Evolutionary conservation across 2,888 invertebrate genomes (phyloP).

Genomic region (Eupithecia exiguata): DNA sequence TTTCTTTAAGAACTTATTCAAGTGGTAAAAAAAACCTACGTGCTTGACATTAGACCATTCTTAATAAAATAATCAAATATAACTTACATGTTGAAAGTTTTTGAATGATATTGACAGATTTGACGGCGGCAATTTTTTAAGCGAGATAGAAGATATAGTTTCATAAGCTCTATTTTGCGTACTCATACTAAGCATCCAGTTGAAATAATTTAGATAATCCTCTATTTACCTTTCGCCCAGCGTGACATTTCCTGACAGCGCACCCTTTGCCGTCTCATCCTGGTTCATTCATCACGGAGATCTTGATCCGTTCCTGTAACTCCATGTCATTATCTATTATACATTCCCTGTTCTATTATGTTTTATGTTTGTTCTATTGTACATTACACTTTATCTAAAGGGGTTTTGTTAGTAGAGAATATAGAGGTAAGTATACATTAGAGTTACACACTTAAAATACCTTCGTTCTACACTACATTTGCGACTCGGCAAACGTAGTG

Average conservation of each 20-base stretch:
- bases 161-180: too few species aligned
- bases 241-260: constrained; percentile 41
- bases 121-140: too few species aligned
- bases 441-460: neutral
- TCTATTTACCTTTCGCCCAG: constrained; percentile 26
- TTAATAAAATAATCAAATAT: too few species aligned
- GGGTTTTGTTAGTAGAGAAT: neutral
- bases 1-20: neutral
- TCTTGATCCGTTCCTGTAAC: constrained; percentile 40
- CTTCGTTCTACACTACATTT: too few species aligned
- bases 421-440: neutral
- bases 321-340: constrained; percentile 35
- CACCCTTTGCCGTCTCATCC: constrained; percentile 43
- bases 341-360: constrained; percentile 1
- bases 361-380: constrained; percentile 11
- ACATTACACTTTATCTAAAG: constrained; percentile 2
- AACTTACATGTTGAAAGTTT: neutral
- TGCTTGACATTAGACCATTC: neutral
- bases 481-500: too few species aligned
- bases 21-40: neutral
- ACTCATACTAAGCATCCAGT: too few species aligned
- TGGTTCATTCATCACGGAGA: constrained; percentile 42
- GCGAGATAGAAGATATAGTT: too few species aligned
- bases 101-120: too few species aligned
- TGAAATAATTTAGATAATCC: neutral